Conservation (phyloP, 2,797 vertebrate species). For the Tarsius wallacei region DNA sequence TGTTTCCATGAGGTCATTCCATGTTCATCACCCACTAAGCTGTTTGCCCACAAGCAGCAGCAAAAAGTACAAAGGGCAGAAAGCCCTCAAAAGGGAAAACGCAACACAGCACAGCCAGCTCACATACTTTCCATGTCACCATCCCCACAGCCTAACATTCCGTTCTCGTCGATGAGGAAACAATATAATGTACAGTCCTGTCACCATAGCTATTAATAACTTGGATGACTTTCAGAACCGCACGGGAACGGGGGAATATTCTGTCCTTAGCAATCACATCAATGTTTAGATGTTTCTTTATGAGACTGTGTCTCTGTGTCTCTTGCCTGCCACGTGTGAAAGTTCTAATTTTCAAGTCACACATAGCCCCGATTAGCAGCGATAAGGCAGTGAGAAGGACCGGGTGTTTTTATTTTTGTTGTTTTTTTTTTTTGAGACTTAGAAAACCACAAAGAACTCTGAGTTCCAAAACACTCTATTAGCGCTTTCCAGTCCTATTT, state of each 20-base stretch:
- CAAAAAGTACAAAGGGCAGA: conserved; percentile 76
- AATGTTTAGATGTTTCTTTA: conserved; percentile 80
- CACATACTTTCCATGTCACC: conserved; percentile 89
- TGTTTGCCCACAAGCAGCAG: background rate
- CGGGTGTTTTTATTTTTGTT: conserved; percentile 76
- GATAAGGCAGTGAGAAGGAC: conserved; percentile 40
- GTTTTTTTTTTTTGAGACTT: conserved; percentile 79
- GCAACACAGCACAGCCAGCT: conserved; percentile 82
- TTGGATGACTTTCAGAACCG: conserved; percentile 86
- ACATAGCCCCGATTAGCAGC: conserved; percentile 66
- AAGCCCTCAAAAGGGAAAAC: conserved; percentile 86
- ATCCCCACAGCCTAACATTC: conserved; percentile 89
- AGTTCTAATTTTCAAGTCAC: conserved; percentile 85
- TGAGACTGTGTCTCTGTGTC: conserved; percentile 59
- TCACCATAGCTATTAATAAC: conserved; percentile 90
- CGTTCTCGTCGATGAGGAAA: conserved; percentile 89
- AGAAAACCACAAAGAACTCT: conserved; percentile 78
- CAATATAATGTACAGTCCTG: conserved; percentile 88
- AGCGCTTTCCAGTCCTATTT: conserved; percentile 78
- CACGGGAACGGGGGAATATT: conserved; percentile 85
- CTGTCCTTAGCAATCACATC: conserved; percentile 85
- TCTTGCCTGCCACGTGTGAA: conserved; percentile 74
- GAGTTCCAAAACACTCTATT: conserved; percentile 85
- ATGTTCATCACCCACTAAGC: background rate
- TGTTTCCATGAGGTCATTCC: conserved; percentile 39